Evolutionary conservation across 2,113 vertebrate genomes (phyloP), one percentile per base, ranked within the genome.

Genomic region (Equus przewalskii): DNA sequence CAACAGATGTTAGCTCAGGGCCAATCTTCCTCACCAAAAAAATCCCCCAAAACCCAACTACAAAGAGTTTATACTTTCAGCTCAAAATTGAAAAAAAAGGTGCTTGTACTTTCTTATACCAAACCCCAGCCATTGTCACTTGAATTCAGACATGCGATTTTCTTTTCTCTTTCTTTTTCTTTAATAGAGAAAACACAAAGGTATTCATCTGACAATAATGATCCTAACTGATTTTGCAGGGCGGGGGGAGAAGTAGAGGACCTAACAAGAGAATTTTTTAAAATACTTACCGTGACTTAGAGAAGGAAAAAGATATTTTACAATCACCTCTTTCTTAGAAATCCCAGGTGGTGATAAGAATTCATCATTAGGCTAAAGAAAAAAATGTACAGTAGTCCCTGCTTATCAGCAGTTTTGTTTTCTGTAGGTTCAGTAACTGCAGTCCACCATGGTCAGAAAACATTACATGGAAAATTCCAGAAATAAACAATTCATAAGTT

Each of bases 251-350:
- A 54, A 54, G 26, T 1, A 33, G 22, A 79, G 18, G 9, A 78
- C 33, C 24, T 36, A 33, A 51, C n/a, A 56, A 84, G 21, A 62
- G 14, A 13, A 3, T 11, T 26, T 51, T 83, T 33, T 46, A 41
- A 85, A n/a, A 36, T 15, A 86, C 21, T 51, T 30, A 82, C 21
- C 62, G 3, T 87, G 28, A 88, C 44, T 58, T 79, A 90, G 19
- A 69, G 92, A n/a, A 81, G 33, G 21, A 80, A 70, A 94, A 86
- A 85, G 14, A 18, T 30, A 51, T n/a, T 30, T 73, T 54, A 87
- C 21, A 54, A 72, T 65, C n/a, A 75, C 26, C 14, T 79, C 56
- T 65, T 83, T 62, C 58, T 94, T 44, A 69, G 69, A 98, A 78
- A 76, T 90, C 56, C 82, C 30, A 87, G 54, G 22, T 67, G 6